Conservation (phyloP, 2,797 vertebrate species). For the Lepilemur ruficaudatus region DNA sequence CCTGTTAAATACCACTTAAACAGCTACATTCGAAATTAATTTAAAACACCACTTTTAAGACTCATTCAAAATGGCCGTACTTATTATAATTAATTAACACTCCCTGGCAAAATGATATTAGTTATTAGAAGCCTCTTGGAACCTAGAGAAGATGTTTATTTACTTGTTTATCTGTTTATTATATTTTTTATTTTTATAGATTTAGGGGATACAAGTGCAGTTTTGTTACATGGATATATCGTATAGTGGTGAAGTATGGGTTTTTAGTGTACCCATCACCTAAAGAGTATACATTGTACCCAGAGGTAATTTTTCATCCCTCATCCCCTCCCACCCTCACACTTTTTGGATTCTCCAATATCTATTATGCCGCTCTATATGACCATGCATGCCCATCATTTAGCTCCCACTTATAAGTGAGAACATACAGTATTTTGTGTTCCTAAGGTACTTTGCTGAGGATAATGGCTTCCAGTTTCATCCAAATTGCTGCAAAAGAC, state of each 20-base stretch:
- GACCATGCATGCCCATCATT: background rate
- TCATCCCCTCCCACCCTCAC: background rate
- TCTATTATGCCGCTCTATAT: background rate
- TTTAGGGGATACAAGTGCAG: background rate
- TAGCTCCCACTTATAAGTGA: background rate
- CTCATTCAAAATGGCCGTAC: background rate
- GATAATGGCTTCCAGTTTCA: background rate
- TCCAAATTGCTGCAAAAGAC: background rate
- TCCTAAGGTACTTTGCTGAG: background rate
- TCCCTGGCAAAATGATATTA: background rate
- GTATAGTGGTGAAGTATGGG: background rate
- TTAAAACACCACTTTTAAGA: background rate
- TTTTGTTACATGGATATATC: background rate
- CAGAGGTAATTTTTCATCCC: background rate
- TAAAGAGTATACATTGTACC: background rate
- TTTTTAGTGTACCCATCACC: background rate
- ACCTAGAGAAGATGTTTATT: background rate
- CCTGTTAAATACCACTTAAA: background rate
- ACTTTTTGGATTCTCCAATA: background rate
- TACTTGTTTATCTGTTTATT: background rate
- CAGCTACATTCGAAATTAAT: background rate
- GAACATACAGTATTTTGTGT: background rate
- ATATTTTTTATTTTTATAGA: background rate
- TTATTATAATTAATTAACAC: slow-evolving; percentile 38
- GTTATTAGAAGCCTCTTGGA: slow-evolving; percentile 1